Conservation (phyloP, 2,113 vertebrate species). For the Oostethus manadensis region DNA sequence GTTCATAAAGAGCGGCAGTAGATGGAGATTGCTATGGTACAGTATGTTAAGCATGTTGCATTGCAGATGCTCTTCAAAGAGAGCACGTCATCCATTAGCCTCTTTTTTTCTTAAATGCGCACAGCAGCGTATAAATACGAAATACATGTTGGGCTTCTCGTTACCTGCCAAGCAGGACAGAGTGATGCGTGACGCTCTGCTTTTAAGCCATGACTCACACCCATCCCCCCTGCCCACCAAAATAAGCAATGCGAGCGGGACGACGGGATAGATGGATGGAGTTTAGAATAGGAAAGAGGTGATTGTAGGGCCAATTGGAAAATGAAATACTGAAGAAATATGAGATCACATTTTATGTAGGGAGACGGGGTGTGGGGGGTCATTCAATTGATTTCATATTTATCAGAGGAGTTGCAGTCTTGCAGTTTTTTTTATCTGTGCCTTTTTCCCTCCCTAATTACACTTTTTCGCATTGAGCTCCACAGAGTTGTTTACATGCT, state of each 20-base stretch:
- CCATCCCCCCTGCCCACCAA: conserved; percentile 42
- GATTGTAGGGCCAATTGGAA: conserved; percentile 55
- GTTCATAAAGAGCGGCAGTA: too few relatives aligned
- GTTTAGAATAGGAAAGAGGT: conserved; percentile 39
- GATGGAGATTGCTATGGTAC: too few relatives aligned
- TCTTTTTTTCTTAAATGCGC: too few relatives aligned
- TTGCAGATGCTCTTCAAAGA: too few relatives aligned
- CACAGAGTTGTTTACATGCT: conserved; percentile 9
- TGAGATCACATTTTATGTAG: conserved; percentile 14
- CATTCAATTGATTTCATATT: conserved; percentile 1
- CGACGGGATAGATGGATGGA: conserved; percentile 39
- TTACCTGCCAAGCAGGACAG: conserved; percentile 55
- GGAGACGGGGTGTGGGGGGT: not conserved
- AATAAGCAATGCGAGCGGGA: conserved; percentile 58
- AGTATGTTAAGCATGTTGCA: too few relatives aligned
- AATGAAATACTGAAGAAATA: conserved; percentile 53
- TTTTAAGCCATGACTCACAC: conserved; percentile 60
- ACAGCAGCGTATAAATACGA: conserved; percentile 27
- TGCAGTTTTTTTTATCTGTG: too few relatives aligned
- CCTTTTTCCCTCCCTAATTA: too few relatives aligned
- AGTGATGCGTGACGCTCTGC: conserved; percentile 54
- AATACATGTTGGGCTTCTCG: conserved; percentile 51
- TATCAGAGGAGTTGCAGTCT: conserved; percentile 2
- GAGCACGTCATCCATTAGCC: too few relatives aligned
- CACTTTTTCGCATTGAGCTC: too few relatives aligned